phyloP scores from a whole-genome alignment of 2,797 vertebrate species.

The Onychomys arenicola region DNA sequence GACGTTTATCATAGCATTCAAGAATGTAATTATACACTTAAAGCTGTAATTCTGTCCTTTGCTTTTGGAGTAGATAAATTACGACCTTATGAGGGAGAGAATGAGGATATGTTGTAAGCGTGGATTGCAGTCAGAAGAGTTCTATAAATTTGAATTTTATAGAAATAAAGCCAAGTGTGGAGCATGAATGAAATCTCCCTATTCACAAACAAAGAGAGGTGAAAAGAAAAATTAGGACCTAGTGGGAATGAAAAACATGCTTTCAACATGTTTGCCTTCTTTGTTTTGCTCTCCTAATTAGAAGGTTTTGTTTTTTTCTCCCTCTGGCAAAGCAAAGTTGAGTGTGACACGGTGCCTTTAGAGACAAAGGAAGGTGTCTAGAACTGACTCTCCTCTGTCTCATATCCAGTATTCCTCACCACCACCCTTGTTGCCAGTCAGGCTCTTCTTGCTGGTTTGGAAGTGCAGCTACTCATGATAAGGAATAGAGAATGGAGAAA shows the following conservation, averaged over 20 bases:
- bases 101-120: background rate
- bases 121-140: background rate
- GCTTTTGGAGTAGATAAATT: background rate
- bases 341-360: background rate
- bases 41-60: background rate
- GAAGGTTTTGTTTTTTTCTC: background rate
- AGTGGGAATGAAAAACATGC: background rate
- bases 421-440: background rate
- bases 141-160: conserved; percentile 34
- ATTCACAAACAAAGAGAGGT: background rate
- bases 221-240: background rate
- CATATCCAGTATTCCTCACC: background rate
- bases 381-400: background rate
- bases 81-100: background rate
- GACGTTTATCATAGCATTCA: conserved; percentile 1
- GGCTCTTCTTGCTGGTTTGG: background rate
- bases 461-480: background rate
- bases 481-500: conserved; percentile 3
- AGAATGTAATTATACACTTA: background rate
- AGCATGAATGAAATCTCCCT: background rate
- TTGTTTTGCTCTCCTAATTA: conserved; percentile 24
- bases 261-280: background rate
- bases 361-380: conserved; percentile 30
- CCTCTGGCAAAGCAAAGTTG: background rate
- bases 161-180: background rate